Conservation (phyloP, 2,888 invertebrate species). For the Unio pictorum region DNA sequence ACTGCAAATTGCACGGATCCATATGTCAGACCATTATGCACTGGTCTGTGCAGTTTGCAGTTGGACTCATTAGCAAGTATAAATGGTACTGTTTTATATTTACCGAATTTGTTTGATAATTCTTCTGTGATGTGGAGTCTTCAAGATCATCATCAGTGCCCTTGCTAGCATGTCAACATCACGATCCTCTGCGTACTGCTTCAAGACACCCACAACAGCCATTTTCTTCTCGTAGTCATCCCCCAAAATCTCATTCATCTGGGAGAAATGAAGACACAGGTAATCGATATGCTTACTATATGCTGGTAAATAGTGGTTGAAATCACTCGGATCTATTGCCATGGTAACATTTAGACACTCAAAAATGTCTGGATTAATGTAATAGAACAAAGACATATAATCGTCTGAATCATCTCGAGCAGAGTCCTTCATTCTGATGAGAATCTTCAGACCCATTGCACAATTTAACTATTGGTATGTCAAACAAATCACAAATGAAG, state of each 20-base stretch:
- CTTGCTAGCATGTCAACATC: constrained; percentile 61
- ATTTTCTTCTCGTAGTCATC: constrained; percentile 63
- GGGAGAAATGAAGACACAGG: constrained; percentile 43
- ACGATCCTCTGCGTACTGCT: constrained; percentile 68
- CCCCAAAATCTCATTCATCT: constrained; percentile 61
- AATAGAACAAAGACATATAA: no score
- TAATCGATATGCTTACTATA: constrained; percentile 40
- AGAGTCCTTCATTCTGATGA: no score
- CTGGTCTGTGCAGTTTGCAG: no score
- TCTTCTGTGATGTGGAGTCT: constrained; percentile 50
- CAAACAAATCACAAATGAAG: no score
- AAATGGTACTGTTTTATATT: neutral
- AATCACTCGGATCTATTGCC: constrained; percentile 34
- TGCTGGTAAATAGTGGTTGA: constrained; percentile 37
- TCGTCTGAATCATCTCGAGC: no score
- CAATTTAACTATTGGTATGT: no score
- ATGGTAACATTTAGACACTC: constrained; percentile 27
- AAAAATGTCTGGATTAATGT: constrained; percentile 5
- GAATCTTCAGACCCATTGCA: no score
- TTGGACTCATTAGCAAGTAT: no score
- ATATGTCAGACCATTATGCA: no score
- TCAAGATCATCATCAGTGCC: constrained; percentile 52
- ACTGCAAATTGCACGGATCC: no score
- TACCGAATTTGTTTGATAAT: constrained; percentile 61
- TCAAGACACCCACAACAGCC: constrained; percentile 66